Evolutionary conservation across 1,140 invertebrate genomes (phyloP), one percentile per base, ranked within the genome.

Genomic region (Achroia grisella): DNA sequence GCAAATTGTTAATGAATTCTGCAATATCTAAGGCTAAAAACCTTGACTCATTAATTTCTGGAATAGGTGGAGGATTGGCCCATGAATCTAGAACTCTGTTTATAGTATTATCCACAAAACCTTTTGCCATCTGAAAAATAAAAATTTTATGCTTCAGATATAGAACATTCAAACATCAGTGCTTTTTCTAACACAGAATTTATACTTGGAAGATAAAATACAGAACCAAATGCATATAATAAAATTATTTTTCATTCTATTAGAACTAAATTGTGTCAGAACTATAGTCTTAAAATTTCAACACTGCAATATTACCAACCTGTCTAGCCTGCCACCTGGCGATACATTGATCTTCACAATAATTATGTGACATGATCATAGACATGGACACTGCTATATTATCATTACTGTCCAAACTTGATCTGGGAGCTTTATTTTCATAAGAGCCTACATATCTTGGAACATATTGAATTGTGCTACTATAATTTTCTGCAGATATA

Each of bases 51-150:
- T 63, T 72, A 33, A 74, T 60, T 33, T 76, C 66, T 8, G 53
- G 70, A 32, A 78, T 73, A 9, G 76, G 62, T 8, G 89, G 87
- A 34, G 73, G 77, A 15, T 88, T 65, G 39, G 88, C 87, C 84
- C 89, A 91, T 30, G 87, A 88, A 63, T 92, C 91, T 33, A 93
- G 61, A 12, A 92, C 88, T 55, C 86, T 86, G 55, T 93, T 93
- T 45, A 93, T 91, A 10, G 89, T 90, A 74, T 93, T 93, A 56
- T 93, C 92, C 28, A 93, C 86, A 73, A 89, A 90, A 39, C 90
- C 89, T 76, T 90, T 90, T 1, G 89, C 89, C 48, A 91, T 73
- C 86, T 87, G 79, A 41, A 69, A 81, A 51, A 23, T 23, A 23
- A 23, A 23, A 23, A n/a, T n/a, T n/a, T n/a, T n/a, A n/a, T n/a